phyloP scores from a whole-genome alignment of 2,113 vertebrate genomes.

The Coptodon rendalli region DNA sequence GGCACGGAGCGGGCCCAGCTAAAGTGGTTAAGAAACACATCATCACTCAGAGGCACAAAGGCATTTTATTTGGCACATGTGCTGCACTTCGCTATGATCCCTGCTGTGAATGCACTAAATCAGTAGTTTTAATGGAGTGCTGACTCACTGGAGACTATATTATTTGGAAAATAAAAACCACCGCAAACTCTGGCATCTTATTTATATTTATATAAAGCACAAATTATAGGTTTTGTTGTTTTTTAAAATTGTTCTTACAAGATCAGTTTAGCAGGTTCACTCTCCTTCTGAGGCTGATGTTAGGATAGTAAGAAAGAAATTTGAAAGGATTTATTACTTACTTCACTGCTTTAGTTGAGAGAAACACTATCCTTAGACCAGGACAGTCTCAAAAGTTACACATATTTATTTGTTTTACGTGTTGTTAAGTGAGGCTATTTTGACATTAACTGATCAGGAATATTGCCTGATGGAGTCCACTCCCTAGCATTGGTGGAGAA shows the following conservation, averaged over 20 bases:
- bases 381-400: background rate
- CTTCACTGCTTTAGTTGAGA: background rate
- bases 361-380: background rate
- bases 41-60: conserved; percentile 2
- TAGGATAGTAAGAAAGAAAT: background rate
- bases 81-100: background rate
- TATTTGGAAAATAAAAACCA: background rate
- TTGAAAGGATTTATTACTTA: background rate
- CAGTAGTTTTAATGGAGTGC: background rate
- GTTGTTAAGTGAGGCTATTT: background rate
- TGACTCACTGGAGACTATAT: background rate
- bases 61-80: conserved; percentile 21
- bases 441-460: background rate
- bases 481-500: background rate
- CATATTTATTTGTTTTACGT: background rate
- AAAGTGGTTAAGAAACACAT: background rate
- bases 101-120: conserved; percentile 20
- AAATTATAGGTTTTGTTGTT: background rate
- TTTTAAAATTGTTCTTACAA: background rate
- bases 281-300: background rate
- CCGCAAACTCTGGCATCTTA: background rate
- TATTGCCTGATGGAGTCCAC: background rate
- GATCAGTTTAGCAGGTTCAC: background rate
- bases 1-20: background rate
- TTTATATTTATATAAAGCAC: background rate